These are phyloP conservation scores for Antitype chi DNA, from an alignment of 2,888 invertebrate species.

Conservation along the genomic window DNA sequence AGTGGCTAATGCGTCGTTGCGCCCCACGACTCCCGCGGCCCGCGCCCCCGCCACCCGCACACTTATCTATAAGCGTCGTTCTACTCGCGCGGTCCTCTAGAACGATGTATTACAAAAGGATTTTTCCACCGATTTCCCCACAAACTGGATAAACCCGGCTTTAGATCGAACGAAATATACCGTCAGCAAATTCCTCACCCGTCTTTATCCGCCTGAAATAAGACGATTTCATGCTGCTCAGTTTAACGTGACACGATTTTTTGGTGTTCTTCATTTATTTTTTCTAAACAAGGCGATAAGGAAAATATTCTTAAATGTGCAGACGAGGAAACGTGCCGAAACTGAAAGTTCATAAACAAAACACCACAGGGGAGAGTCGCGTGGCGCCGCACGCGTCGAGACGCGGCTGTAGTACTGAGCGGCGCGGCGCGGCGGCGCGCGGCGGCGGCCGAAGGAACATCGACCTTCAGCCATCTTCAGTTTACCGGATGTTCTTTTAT, in stretches of 20 bases:
- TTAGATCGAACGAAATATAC: slow-evolving; percentile 55
- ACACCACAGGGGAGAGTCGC: slow-evolving; percentile 9
- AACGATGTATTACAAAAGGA: slow-evolving; percentile 56
- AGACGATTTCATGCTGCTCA: slow-evolving; percentile 25
- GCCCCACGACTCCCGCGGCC: background rate
- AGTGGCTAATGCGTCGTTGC: slow-evolving; percentile 41
- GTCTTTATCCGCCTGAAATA: slow-evolving; percentile 34
- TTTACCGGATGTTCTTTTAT: background rate
- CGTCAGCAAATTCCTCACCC: slow-evolving; percentile 34
- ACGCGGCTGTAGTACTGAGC: background rate
- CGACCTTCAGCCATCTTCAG: background rate
- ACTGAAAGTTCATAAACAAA: slow-evolving; percentile 10
- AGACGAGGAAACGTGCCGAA: slow-evolving; percentile 21
- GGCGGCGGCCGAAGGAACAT: background rate
- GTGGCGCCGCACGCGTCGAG: slow-evolving; percentile 1
- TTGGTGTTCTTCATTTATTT: slow-evolving; percentile 1
- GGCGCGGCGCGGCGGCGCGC: background rate
- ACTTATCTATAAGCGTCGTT: slow-evolving; percentile 42
- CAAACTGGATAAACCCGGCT: slow-evolving; percentile 59
- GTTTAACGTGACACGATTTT: background rate
- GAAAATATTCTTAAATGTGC: slow-evolving; percentile 13
- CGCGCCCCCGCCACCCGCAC: background rate
- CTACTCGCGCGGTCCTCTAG: slow-evolving; percentile 24
- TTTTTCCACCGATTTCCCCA: slow-evolving; percentile 59
- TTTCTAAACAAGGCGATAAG: background rate